phyloP scores from a whole-genome alignment of 2,113 vertebrate species.

The Cochlearius cochlearius region DNA sequence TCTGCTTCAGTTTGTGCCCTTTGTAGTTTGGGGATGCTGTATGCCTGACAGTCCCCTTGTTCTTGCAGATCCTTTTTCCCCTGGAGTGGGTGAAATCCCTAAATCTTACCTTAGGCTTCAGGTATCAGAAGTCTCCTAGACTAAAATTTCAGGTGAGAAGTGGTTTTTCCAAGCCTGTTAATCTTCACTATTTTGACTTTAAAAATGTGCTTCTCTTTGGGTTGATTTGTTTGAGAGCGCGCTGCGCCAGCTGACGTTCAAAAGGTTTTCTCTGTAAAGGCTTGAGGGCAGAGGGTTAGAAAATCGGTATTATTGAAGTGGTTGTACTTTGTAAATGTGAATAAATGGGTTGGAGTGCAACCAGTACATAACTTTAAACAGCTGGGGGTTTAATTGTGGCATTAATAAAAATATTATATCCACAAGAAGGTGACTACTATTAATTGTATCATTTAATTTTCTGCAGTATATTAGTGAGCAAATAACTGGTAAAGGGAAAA shows the following conservation, averaged over 20 bases:
- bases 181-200: background rate
- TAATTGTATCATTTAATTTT: background rate
- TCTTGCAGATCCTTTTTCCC: background rate
- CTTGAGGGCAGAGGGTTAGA: background rate
- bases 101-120: rapidly evolving
- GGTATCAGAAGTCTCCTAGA: too few relatives aligned
- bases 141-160: background rate
- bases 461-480: background rate
- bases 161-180: background rate
- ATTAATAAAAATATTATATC: background rate
- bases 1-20: too few relatives aligned
- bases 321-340: background rate
- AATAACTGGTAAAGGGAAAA: background rate
- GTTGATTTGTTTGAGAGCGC: background rate
- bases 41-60: too few relatives aligned
- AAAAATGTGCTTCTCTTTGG: background rate
- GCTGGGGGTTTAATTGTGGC: background rate
- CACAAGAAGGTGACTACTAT: background rate
- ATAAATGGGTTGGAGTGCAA: background rate
- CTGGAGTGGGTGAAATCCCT: background rate
- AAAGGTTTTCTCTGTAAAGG: background rate
- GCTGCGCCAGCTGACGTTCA: rapidly evolving
- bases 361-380: too few relatives aligned
- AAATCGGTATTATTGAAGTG: background rate
- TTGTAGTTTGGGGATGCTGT: too few relatives aligned